Evolutionary conservation across 1,140 invertebrate species (phyloP).

Genomic region (Chymomyza costata): DNA sequence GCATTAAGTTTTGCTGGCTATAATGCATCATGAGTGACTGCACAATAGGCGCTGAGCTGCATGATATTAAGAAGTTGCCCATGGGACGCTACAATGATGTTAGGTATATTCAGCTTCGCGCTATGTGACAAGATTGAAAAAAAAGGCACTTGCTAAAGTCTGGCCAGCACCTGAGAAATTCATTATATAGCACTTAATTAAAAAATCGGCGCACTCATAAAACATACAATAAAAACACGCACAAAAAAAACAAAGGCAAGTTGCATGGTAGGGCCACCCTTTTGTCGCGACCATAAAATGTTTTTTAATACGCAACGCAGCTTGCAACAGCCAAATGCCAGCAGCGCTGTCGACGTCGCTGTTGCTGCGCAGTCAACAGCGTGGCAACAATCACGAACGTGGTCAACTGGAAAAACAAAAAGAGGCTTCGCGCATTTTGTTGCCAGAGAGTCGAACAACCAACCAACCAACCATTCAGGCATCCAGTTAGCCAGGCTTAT

Average conservation of each 20-base stretch:
- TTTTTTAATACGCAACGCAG: no score
- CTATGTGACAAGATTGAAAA: no score
- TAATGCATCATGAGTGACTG: conserved; percentile 12
- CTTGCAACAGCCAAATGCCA: conserved; percentile 23
- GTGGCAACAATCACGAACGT: conserved; percentile 38
- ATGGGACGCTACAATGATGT: no score
- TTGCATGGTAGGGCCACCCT: no score
- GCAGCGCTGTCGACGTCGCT: background rate
- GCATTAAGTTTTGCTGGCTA: conserved; percentile 32
- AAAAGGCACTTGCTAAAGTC: conserved; percentile 57
- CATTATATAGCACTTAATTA: conserved; percentile 69
- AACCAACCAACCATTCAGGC: conserved; percentile 1
- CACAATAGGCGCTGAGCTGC: no score
- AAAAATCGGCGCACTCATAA: conserved; percentile 47
- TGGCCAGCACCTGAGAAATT: conserved; percentile 37
- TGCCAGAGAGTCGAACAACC: no score
- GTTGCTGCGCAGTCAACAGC: conserved; percentile 1
- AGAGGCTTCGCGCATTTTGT: background rate
- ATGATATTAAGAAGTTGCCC: no score
- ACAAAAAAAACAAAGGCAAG: no score
- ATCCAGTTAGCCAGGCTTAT: conserved; percentile 18
- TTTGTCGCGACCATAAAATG: no score
- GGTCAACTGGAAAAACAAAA: conserved; percentile 68
- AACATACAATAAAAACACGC: conserved; percentile 1
- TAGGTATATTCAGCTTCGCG: no score